Evolutionary conservation across 2,888 invertebrate species (phyloP).

Genomic region (Dione juno): DNA sequence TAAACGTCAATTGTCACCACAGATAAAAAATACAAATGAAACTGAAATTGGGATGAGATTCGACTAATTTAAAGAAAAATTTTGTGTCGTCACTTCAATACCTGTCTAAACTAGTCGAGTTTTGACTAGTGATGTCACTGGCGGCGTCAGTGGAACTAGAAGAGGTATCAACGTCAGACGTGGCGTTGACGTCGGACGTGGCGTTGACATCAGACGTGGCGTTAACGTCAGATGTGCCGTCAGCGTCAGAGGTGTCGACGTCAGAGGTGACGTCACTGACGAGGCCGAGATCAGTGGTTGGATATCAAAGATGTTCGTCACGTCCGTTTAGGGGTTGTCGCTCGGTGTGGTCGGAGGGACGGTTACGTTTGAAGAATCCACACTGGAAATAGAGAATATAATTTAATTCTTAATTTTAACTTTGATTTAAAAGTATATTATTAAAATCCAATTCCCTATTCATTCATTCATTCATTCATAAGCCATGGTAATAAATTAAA

Average conservation of each 20-base stretch:
- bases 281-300: conserved; percentile 63
- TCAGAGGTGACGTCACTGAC: conserved; percentile 61
- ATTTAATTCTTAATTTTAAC: background rate
- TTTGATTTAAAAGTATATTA: background rate
- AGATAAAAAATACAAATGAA: conserved; percentile 14
- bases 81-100: conserved; percentile 59
- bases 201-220: conserved; percentile 52
- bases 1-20: conserved; percentile 20
- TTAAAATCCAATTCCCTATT: too few relatives aligned
- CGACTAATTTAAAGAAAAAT: background rate
- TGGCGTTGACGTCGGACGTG: conserved; percentile 54
- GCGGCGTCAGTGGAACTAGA: conserved; percentile 72
- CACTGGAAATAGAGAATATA: conserved; percentile 82
- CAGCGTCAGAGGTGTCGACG: conserved; percentile 55
- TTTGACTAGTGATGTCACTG: conserved; percentile 77
- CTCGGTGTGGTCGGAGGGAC: conserved; percentile 92
- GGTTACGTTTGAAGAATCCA: conserved; percentile 96
- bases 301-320: conserved; percentile 89
- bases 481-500: too few relatives aligned
- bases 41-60: conserved; percentile 8
- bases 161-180: conserved; percentile 52
- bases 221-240: conserved; percentile 53
- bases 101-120: conserved; percentile 73
- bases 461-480: too few relatives aligned
- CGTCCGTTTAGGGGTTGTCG: conserved; percentile 92